phyloP scores from a whole-genome alignment of 1,140 invertebrate genomes.

The Orius laevigatus region DNA sequence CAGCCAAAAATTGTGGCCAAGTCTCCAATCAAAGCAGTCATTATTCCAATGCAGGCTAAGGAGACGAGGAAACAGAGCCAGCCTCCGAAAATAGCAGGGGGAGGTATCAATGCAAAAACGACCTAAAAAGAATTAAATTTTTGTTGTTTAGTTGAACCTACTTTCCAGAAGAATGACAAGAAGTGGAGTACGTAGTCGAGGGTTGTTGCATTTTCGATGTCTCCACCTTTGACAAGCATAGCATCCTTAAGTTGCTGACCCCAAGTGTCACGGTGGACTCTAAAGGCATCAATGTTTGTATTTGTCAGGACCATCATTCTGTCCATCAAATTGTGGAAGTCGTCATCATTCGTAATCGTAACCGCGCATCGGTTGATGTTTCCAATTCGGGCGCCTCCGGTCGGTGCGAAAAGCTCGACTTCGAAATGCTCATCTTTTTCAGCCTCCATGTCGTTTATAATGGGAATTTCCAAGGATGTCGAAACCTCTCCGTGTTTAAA shows the following conservation, averaged over 20 bases:
- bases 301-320: slow-evolving; percentile 38
- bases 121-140: slow-evolving; percentile 28
- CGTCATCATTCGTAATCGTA: slow-evolving; percentile 51
- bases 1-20: slow-evolving; percentile 46
- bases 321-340: slow-evolving; percentile 41
- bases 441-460: slow-evolving; percentile 41
- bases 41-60: slow-evolving; percentile 35
- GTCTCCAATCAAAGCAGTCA: slow-evolving; percentile 47
- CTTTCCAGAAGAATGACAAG: slow-evolving; percentile 94
- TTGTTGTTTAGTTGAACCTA: slow-evolving; percentile 28
- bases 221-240: slow-evolving; percentile 47
- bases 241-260: slow-evolving; percentile 39
- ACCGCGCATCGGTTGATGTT: slow-evolving; percentile 38
- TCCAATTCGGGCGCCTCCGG: slow-evolving; percentile 38
- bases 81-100: slow-evolving; percentile 36
- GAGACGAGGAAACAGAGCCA: slow-evolving; percentile 44
- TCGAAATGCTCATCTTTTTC: slow-evolving; percentile 52
- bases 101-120: slow-evolving; percentile 40
- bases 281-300: slow-evolving; percentile 37
- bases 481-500: slow-evolving; percentile 39
- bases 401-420: slow-evolving; percentile 35
- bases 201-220: slow-evolving; percentile 36
- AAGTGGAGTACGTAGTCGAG: slow-evolving; percentile 91
- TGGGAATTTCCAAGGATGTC: slow-evolving; percentile 35
- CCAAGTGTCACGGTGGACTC: slow-evolving; percentile 39